Evolutionary conservation across 2,888 invertebrate genomes (phyloP).

Genomic region (Embidobia sp.): DNA sequence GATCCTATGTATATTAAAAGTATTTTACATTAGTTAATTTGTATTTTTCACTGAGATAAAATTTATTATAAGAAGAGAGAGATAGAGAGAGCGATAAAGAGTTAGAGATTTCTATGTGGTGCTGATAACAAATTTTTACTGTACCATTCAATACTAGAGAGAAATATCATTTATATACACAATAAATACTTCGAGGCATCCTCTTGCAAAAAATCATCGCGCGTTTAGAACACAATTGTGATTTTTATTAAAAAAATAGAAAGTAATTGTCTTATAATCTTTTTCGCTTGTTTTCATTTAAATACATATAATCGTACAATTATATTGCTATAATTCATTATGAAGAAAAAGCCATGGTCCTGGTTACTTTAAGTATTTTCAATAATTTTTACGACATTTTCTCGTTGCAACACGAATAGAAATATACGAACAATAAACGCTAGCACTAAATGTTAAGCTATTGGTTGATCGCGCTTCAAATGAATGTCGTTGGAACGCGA

Average conservation of each 20-base stretch:
- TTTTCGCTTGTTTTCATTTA: not conserved
- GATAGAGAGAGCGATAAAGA: slow-evolving; percentile 4
- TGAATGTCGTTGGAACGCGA: too few relatives aligned
- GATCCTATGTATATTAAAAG: slow-evolving; percentile 41
- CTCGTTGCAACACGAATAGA: slow-evolving; percentile 32
- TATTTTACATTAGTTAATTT: slow-evolving; percentile 40
- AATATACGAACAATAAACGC: slow-evolving; percentile 31
- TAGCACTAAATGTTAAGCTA: slow-evolving; percentile 21
- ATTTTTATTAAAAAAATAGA: slow-evolving; percentile 18
- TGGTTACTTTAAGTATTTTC: slow-evolving; percentile 4
- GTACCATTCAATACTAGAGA: slow-evolving; percentile 50
- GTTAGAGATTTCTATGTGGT: slow-evolving; percentile 25
- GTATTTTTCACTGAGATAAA: slow-evolving; percentile 34
- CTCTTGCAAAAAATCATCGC: slow-evolving; percentile 27
- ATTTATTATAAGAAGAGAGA: slow-evolving; percentile 42
- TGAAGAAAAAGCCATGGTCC: slow-evolving; percentile 20
- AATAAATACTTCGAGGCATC: slow-evolving; percentile 54
- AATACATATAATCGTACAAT: slow-evolving; percentile 15
- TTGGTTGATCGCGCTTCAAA: too few relatives aligned
- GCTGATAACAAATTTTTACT: slow-evolving; percentile 43
- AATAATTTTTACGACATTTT: slow-evolving; percentile 13
- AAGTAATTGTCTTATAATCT: not conserved
- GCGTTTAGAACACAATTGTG: slow-evolving; percentile 19
- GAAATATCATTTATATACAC: slow-evolving; percentile 52
- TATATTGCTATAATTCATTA: slow-evolving; percentile 25